Evolutionary conservation across 2,797 vertebrate species (phyloP).

Genomic region (Aldrovandia affinis): DNA sequence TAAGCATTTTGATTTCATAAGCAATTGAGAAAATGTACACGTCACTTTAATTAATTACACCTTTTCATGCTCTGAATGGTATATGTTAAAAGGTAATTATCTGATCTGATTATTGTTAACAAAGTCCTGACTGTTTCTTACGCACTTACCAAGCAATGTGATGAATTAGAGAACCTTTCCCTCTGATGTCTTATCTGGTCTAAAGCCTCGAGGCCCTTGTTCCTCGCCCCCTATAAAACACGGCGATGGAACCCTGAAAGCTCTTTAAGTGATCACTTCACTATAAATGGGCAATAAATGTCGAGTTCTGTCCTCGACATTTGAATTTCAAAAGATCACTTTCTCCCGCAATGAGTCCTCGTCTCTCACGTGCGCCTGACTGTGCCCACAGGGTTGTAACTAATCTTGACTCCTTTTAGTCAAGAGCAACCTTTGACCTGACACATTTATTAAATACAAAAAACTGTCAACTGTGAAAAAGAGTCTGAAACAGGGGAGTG

Average conservation of each 20-base stretch:
- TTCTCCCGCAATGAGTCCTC: not conserved
- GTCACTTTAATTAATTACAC: not conserved
- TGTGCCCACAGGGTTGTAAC: slow-evolving; percentile 19
- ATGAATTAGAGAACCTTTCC: not conserved
- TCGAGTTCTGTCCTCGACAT: not conserved
- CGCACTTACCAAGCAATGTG: not conserved
- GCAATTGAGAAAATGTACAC: not conserved
- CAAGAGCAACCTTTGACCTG: slow-evolving; percentile 13
- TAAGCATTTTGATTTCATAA: not conserved
- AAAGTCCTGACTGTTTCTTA: not conserved
- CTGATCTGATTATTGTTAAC: not conserved
- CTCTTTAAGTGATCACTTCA: not conserved
- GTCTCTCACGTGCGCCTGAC: not conserved
- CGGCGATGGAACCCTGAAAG: not conserved
- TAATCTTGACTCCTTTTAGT: slow-evolving; percentile 25
- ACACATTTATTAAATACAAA: slow-evolving; percentile 25
- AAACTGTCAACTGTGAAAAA: slow-evolving; percentile 20
- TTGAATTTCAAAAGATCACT: slow-evolving; percentile 22
- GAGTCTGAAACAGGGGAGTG: not conserved
- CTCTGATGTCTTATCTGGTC: not conserved
- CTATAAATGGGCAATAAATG: not conserved
- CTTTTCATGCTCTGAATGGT: not conserved
- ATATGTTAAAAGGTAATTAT: not conserved
- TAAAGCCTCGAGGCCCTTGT: not conserved
- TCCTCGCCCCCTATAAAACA: not conserved